phyloP scores from a whole-genome alignment of 2,113 vertebrate species.

The Cryptotis parvus region DNA sequence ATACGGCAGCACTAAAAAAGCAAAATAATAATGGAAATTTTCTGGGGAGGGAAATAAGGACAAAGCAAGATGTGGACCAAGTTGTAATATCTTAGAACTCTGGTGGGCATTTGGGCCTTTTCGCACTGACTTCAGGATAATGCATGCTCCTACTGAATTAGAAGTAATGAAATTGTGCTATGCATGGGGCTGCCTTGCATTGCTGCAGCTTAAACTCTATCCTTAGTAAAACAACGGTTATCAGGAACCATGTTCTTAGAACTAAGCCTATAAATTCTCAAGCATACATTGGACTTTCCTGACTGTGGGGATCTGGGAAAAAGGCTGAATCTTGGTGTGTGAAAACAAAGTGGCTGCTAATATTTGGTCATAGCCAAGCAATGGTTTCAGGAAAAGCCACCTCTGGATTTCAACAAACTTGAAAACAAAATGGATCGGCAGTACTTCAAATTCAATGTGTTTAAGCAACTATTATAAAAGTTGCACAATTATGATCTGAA shows the following conservation, averaged over 20 bases:
- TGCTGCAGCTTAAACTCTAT: neutral
- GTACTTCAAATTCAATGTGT: neutral
- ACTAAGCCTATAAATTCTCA: neutral
- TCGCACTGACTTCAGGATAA: neutral
- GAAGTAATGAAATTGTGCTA: neutral
- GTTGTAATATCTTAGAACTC: neutral
- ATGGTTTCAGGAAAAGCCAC: neutral
- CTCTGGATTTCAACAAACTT: neutral
- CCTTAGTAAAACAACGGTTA: neutral
- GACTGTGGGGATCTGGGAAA: neutral
- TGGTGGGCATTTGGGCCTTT: neutral
- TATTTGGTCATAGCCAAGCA: neutral
- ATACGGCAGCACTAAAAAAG: too few relatives aligned
- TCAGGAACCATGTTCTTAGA: neutral
- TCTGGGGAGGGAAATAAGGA: too few relatives aligned
- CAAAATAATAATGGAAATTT: neutral
- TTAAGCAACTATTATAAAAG: neutral
- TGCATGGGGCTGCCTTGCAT: neutral
- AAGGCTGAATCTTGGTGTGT: neutral
- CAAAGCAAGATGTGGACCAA: neutral
- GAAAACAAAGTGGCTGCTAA: neutral
- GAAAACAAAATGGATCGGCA: neutral
- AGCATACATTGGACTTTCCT: neutral
- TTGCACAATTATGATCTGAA: slow-evolving; percentile 5
- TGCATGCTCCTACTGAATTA: too few relatives aligned